Base-by-base conservation (phyloP, 2,888 invertebrate species). In the Tinea pellionella region DNA sequence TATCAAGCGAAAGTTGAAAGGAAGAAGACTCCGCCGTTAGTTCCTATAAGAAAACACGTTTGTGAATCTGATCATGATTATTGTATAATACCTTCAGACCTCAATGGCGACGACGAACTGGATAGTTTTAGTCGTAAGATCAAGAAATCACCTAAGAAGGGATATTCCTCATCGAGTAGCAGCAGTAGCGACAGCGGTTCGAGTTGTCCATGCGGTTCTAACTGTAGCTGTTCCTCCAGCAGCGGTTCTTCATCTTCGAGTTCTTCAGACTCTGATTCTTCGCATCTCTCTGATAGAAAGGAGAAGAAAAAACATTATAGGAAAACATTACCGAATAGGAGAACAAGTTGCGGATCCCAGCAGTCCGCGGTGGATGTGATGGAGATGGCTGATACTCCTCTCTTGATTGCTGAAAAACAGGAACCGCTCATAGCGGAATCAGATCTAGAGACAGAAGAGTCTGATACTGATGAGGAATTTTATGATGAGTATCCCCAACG, bases 401-500 rank as follows among this genome's bases (percentile, higher is more conserved):
- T 82, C 64, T 69, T 87, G 62, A 72, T 88, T 16, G 84, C 86
- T 37, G 85, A 87, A 67, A 84, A 88, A 66, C 71, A 81, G 0
- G 92, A 93, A 66, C 88, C 90, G 0, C 82, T 91, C 0, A 91
- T 95, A 63, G 89, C 90, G 37, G 96, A 96, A 79, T 93, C 94
- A 0, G 96, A 96, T 78, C 87, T 96, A 59, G 95, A 95, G 66
- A 96, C 96, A 0, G 92, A 93, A 13, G 93, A 95, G 75, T 93
- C 94, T 58, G 94, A 94, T 64, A 95, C 95, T 0, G 95, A 95
- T 74, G 95, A 95, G 80, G 95, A 95, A 66, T 95, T 95, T 76
- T 96, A 95, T 72, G 95, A 96, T 72, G 90, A 94, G 68, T 90
- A 94, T 75, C 95, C 95, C 0, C 94, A 94, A 67, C 89, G 89